Base-by-base conservation (phyloP, 2,113 vertebrate species). In the Ibidorhyncha struthersii region DNA sequence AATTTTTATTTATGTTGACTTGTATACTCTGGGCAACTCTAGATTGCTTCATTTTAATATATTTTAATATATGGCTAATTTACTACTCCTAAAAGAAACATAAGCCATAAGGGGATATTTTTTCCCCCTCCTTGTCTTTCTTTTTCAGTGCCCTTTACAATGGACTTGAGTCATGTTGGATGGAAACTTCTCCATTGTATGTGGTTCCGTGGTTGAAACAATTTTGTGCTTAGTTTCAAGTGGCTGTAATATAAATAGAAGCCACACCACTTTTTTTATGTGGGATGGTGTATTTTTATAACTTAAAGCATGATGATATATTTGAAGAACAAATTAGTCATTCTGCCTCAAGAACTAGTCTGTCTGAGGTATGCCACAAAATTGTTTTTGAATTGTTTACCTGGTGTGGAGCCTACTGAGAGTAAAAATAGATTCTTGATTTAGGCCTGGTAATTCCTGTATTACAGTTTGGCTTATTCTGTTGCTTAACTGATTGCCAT, bases 301-400 rank as follows among this genome's bases (percentile, higher is more conserved):
- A 78, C 90, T 93, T 62, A 71, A 93, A 93, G 87, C 86, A 90
- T 14, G 92, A 82, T 92, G 92, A 93, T 92, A 70, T 95, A 97
- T 97, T 97, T 97, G 91, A 96, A 97, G 93, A 96, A 95, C 86
- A 97, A 93, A 96, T 96, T 93, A 96, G 96, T 97, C 97, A 97
- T 45, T 79, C 83, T 95, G 53, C 93, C 92, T 95, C 96, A 96
- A 96, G 87, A 96, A 71, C 49, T 92, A 70, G 72, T 90, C 92
- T 93, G 91, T 95, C 94, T 96, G 97, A 97, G 97, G 96, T 78
- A 45, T 36, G 91, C 96, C 97, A 96, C 95, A 96, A 95, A 96
- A 89, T 21, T 94, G 95, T 82, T 96, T 90, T 97, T 91, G 89
- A 95, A 82, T 83, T 96, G 95, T 96, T 97, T 97, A 97, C 93